Evolutionary conservation across 64 coral and sea anemone genomes (phyloP).

Genomic region (Porites lutea): DNA sequence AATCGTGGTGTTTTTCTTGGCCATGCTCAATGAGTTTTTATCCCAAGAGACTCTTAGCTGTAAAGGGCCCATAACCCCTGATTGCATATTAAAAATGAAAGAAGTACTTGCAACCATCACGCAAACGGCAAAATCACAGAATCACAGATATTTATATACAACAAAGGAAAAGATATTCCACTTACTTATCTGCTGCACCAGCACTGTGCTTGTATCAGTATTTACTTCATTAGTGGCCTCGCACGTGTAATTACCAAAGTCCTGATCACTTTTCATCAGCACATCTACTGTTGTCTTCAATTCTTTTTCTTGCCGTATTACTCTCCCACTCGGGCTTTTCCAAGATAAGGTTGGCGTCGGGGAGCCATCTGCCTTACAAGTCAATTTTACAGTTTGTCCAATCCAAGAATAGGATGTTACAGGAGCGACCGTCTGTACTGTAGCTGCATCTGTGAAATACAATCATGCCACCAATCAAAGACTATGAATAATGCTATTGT

Average conservation of each 20-base stretch:
- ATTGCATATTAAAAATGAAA: too few relatives aligned
- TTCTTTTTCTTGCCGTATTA: neutral
- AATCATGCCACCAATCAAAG: too few relatives aligned
- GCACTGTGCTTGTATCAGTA: neutral
- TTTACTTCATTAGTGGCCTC: neutral
- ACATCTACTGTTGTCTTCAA: neutral
- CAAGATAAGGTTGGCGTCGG: conserved; percentile 9
- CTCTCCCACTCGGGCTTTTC: neutral
- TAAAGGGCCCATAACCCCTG: too few relatives aligned
- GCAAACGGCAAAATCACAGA: too few relatives aligned
- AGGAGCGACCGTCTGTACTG: neutral
- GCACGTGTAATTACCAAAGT: conserved; percentile 21
- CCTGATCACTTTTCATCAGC: neutral
- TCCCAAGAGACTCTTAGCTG: too few relatives aligned
- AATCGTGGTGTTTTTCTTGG: too few relatives aligned
- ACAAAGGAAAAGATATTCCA: too few relatives aligned
- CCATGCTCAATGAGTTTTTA: too few relatives aligned
- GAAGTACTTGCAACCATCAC: too few relatives aligned
- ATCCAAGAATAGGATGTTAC: neutral
- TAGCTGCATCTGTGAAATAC: neutral
- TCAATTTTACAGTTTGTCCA: conserved; percentile 4
- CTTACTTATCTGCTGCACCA: too few relatives aligned
- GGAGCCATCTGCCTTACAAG: conserved; percentile 15
- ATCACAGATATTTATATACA: too few relatives aligned
- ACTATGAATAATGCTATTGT: too few relatives aligned